Base-by-base conservation (phyloP, 2,888 invertebrate genomes). In the Harpagoxenus sublaevis region DNA sequence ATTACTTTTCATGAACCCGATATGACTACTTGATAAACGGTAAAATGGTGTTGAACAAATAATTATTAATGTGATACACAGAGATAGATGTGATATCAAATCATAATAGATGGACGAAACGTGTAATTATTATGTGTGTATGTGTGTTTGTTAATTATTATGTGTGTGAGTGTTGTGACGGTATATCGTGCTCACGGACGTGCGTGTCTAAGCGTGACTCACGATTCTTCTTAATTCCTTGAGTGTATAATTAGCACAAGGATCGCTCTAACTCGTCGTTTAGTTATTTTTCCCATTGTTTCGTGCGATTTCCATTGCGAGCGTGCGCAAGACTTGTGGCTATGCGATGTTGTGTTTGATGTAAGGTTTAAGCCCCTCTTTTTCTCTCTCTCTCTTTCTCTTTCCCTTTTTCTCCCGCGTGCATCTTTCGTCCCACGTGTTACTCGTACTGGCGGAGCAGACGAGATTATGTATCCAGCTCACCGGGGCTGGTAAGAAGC, bases 401-500 rank as follows among this genome's bases (percentile, higher is more conserved):
- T 4, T 2, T 18, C 15, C 55, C 45, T 31, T 31, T 53, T 18
- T 18, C 53, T 77, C 8, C 31, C 65, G 23, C 51, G 15, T 23
- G n/a, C 18, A 18, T 45, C n/a, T 81, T 39, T n/a, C 62, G 45
- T 9, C n/a, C 62, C 48, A 48, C 60, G 45, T 39, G 55, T 35
- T 35, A 35, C 35, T 0, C 35, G 23, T 45, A 10, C 51, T 53
- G 28, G 8, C 28, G 9, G 31, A 35, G 10, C n/a, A 31, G 28
- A 31, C n/a, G 55, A n/a, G 78, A 78, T 78, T 68, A 78, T 57
- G 31, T 45, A 68, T 45, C 55, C 42, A 78, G 68, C 66, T 68
- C 75, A 12, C 42, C 31, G 28, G 68, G 28, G 68, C 31, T 10
- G 55, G n/a, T n/a, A 55, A 66, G 68, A 35, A 68, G 28, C 42